Conservation (phyloP, 1,140 invertebrate genomes). For the Matsumurasca onukii region DNA sequence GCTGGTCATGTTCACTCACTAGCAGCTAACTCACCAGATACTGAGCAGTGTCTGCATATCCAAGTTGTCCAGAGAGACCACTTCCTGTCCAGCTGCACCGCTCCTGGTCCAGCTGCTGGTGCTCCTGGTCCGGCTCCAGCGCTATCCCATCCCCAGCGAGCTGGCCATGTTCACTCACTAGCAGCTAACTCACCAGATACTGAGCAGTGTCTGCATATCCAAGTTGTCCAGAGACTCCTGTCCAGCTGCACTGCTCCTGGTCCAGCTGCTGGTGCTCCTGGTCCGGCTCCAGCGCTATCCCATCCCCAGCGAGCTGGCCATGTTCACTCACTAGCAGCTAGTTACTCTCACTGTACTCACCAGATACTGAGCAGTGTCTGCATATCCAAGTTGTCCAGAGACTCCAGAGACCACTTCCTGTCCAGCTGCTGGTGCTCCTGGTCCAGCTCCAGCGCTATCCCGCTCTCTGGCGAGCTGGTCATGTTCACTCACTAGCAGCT, state of each 20-base stretch:
- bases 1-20: no score
- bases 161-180: no score
- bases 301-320: no score
- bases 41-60: slow-evolving; percentile 34
- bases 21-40: slow-evolving; percentile 37
- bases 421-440: slow-evolving; percentile 31
- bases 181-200: slow-evolving; percentile 37
- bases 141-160: no score
- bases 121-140: no score
- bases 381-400: slow-evolving; percentile 34
- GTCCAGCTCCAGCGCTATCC: slow-evolving; percentile 31
- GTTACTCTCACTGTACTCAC: slow-evolving; percentile 19
- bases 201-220: slow-evolving; percentile 34
- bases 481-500: no score
- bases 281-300: no score
- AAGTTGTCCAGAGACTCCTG: slow-evolving; percentile 29
- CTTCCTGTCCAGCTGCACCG: slow-evolving; percentile 32
- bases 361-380: slow-evolving; percentile 35
- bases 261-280: no score
- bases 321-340: no score
- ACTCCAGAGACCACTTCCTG: slow-evolving; percentile 29
- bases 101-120: no score
- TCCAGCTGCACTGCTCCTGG: slow-evolving; percentile 35
- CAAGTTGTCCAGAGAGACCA: slow-evolving; percentile 31
- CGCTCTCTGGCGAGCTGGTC: slow-evolving; percentile 37